Conservation (phyloP, 1,140 invertebrate genomes). For the Magallana angulata region DNA sequence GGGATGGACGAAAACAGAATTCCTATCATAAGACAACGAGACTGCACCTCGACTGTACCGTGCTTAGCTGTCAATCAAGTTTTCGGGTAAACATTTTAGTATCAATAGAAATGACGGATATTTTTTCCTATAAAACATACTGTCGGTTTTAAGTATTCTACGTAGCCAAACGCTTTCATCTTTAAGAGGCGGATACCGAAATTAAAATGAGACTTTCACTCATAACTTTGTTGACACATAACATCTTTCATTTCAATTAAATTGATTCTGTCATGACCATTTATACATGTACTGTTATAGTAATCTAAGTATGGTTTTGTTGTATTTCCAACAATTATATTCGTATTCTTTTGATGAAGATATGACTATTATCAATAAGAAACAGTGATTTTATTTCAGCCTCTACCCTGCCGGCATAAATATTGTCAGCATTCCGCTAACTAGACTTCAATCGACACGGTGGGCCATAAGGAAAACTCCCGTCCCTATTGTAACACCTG, state of each 20-base stretch:
- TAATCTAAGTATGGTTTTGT: too few relatives aligned
- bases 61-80: background rate
- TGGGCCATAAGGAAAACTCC: background rate
- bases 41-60: background rate
- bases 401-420: background rate
- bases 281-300: background rate
- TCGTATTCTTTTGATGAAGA: background rate
- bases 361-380: too few relatives aligned
- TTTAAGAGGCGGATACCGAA: background rate
- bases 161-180: background rate
- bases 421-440: background rate
- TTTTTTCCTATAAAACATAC: background rate
- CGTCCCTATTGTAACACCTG: background rate
- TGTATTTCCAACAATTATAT: background rate
- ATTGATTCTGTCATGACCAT: background rate
- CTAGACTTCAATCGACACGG: background rate
- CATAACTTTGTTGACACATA: background rate
- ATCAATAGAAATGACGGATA: background rate
- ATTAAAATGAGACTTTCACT: background rate
- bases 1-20: background rate
- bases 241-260: background rate
- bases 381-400: background rate
- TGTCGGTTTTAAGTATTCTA: background rate
- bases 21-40: background rate
- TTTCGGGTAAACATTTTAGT: background rate